Base-by-base conservation (phyloP, 1,140 invertebrate species). In the Drosophila orosa region DNA sequence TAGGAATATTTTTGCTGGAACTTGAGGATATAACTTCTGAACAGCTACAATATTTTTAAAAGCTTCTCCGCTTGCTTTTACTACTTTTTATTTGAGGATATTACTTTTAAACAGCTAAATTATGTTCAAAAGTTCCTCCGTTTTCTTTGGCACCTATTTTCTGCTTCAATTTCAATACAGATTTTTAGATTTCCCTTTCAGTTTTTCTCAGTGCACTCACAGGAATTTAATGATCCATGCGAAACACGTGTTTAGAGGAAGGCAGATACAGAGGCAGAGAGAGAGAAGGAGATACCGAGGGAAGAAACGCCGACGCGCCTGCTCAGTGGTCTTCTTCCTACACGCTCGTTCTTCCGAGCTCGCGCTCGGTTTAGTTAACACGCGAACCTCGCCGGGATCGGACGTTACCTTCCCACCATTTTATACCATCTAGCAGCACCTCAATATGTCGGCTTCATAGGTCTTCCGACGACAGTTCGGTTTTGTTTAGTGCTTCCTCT, bases 281-380 rank as follows among this genome's bases (percentile, higher is more conserved):
- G 19, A 24, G 9, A 22, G 24, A 33, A 13, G 8, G 15, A 29
- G 35, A 31, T 39, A 67, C 3, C 22, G 12, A 31, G 19, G 45
- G 29, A 58, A 40, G 27, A 48, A 63, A 39, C 27, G 45, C 27
- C 55, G 52, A 76, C 65, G 74, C 74, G 73, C 74, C 25, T 77
- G 66, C 65, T 54, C 67, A 47, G 73, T 58, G 60, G 19, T 22
- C n/a, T 58, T 48, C 72, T 50, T 62, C 71, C 52, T 65, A 56
- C 55, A 37, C 42, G 40, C 13, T 56, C 22, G 40, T 29, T 52
- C 29, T 33, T 22, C 29, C 73, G 50, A 57, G 39, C 48, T 33
- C 7, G 48, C 45, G 45, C 84, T 89, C 84, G 84, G 84, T 89
- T 86, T 89, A 89, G 84, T 89, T 89, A 54, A 89, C 83, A 80